Percentiles rank a stretch among this genome's conserved stretches.
Conservation (phyloP, 2,113 vertebrate genomes). For the Crocuta crocuta region DNA sequence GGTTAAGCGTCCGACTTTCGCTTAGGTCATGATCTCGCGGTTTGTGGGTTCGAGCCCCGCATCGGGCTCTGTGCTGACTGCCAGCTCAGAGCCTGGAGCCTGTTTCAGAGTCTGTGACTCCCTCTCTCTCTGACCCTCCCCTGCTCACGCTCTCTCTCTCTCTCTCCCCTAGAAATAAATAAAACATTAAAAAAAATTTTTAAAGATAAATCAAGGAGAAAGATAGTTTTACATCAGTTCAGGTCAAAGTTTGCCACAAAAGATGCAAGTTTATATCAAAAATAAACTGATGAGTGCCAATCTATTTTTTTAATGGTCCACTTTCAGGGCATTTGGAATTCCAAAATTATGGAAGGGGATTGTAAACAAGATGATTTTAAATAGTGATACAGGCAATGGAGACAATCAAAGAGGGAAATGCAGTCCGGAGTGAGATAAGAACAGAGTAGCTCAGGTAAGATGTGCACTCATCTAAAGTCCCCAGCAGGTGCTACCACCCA, state of each 20-base stretch:
- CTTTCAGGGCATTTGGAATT: background rate
- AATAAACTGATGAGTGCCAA: background rate
- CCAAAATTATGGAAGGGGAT: background rate
- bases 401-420: background rate
- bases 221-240: background rate
- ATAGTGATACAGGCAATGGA: background rate
- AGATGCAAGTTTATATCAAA: constrained; percentile 3
- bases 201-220: background rate
- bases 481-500: accelerated
- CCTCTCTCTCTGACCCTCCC: too few species aligned
- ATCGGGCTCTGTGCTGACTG: too few species aligned
- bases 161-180: too few species aligned
- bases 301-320: background rate
- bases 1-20: too few species aligned
- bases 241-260: constrained; percentile 16
- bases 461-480: accelerated
- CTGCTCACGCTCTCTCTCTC: too few species aligned
- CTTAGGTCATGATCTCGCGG: too few species aligned
- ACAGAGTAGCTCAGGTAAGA: too few species aligned
- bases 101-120: too few species aligned
- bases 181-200: too few species aligned
- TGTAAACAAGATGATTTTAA: background rate
- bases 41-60: too few species aligned
- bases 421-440: accelerated
- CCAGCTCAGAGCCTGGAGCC: too few species aligned